Evolutionary conservation across 2,888 invertebrate genomes (phyloP).

Genomic region (Trichacis sp.): DNA sequence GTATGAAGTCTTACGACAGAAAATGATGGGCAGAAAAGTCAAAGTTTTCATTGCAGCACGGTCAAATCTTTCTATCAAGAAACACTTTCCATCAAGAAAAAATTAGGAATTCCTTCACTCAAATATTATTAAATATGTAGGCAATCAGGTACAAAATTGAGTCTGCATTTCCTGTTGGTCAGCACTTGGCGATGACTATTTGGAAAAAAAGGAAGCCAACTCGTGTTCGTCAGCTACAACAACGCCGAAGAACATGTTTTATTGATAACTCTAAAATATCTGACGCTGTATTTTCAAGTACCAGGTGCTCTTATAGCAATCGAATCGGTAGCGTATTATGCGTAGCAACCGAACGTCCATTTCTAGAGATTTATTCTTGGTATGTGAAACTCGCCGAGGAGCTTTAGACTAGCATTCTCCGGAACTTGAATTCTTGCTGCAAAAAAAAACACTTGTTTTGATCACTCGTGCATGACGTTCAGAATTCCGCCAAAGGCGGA

Average conservation of each 20-base stretch:
- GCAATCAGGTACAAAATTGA: no score
- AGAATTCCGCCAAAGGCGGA: conserved; percentile 35
- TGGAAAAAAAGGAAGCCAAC: no score
- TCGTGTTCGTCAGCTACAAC: no score
- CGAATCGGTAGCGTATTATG: conserved; percentile 35
- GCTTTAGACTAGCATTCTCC: conserved; percentile 39
- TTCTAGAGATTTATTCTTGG: conserved; percentile 41
- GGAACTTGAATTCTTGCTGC: conserved; percentile 40
- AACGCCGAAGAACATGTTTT: background rate
- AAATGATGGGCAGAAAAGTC: no score
- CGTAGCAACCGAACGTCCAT: conserved; percentile 41
- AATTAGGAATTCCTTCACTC: no score
- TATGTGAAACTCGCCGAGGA: conserved; percentile 43
- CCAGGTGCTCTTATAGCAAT: conserved; percentile 29
- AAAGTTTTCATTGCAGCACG: no score
- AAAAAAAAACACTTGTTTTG: conserved; percentile 43
- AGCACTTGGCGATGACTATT: no score
- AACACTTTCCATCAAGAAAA: no score
- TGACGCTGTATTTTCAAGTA: conserved; percentile 37
- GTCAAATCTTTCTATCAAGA: no score
- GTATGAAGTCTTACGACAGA: no score
- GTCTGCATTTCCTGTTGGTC: no score
- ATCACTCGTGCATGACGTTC: conserved; percentile 42
- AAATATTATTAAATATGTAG: no score
- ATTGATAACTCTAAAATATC: conserved; percentile 33